Base-by-base conservation (phyloP, 1,140 invertebrate genomes). In the Gyrodactylus bullatarudis region DNA sequence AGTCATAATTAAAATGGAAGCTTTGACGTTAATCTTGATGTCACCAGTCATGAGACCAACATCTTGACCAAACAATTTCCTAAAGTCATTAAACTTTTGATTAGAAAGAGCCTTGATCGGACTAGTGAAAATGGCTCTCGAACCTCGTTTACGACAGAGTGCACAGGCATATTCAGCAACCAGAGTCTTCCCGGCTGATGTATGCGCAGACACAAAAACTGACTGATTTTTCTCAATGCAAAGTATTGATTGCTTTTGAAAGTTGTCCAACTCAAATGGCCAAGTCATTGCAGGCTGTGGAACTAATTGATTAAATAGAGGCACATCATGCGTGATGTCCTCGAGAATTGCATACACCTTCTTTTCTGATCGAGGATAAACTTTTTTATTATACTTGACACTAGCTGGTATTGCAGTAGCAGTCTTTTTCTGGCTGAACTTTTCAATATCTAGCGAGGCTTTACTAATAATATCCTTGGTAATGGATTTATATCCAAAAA, bases 41-140 rank as follows among this genome's bases (percentile, higher is more conserved):
- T 97, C 93, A 0, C 93, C 93, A 0, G 93, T 97, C 16, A 97
- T 85, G 0, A 97, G 82, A 1, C 92, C 92, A 26, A 97, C 91
- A 74, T 89, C 2, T 24, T 27, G n/a, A 16, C 34, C 34, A n/a
- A 54, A 54, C 8, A 54, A n/a, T n/a, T 54, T 54, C n/a, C 34
- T 91, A 79, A 99, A 97, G 78, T 99, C 95, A 54, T 91, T 85
- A 82, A 91, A 99, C 79, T 99, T 99, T 79, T 99, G 95, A 84
- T 99, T 99, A 0, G 94, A 98, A 1, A 99, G 81, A 0, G 95
- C 95, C 83, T 99, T 99, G 71, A 99, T 97, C 0, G 95, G 95
- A 0, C 94, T 98, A 0, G 95, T 99, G 80, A 99, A 99, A 75
- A 99, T 89, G 16, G 89, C 87, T 87, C 85, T 87, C 0, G 92